Evolutionary conservation across 2,113 vertebrate species (phyloP), one percentile per base, ranked within the genome.

Genomic region (Nycticorax nycticorax): DNA sequence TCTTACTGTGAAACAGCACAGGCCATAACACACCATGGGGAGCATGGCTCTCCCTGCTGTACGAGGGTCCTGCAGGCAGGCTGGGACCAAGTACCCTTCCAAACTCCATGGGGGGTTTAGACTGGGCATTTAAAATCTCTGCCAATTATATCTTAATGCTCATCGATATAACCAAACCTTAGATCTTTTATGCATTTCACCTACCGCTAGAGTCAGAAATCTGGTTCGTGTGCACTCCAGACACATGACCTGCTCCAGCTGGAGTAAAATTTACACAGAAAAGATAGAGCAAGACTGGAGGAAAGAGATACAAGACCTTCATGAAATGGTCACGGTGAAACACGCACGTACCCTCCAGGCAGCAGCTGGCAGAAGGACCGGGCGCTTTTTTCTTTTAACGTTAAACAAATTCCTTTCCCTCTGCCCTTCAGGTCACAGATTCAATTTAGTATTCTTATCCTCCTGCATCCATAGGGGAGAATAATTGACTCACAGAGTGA

Each of bases 391-490:
- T 4, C n/a, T 67, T 67, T 53, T 47, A 32, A 53, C 39, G 30
- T 76, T 14, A 92, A 68, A 68, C 52, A 84, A 67, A 53, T 22
- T 59, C 63, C 39, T 72, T 50, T 76, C 28, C 39, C 59, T 59
- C 73, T 92, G 81, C 81, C 85, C 77, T 85, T 72, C 57, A 13
- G 80, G 93, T 92, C 93, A 79, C 80, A 13, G 52, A 67, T 76
- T 52, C 52, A 53, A 63, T 86, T 89, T 63, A 45, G 47, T 32
- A 75, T 92, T 79, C 88, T 81, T 53, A 52, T 80, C 33, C 88
- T 80, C 53, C 73, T 27, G 81, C 17, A 53, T 67, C 81, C 73
- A 53, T 37, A 39, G 67, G 37, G 56, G 37, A 77, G 56, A 89
- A 62, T 86, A 95, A 91, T 47, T 95, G 71, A 67, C 80, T 86